Evolutionary conservation across 2,888 invertebrate species (phyloP), one percentile per base, ranked within the genome.

Genomic region (Lepidocyrtinus sp.): DNA sequence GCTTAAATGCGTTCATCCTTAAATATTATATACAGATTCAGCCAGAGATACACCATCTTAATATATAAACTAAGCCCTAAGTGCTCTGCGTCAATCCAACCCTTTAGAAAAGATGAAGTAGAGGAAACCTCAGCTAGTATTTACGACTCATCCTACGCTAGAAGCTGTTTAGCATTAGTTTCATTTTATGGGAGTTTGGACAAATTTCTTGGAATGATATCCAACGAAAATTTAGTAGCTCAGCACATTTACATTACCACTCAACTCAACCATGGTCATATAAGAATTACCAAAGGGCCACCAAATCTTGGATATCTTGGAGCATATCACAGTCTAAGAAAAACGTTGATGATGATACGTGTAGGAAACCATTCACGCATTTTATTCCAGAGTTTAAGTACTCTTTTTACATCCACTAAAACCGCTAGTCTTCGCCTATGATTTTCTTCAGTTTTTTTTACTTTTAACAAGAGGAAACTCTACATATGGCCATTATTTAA

Each of bases 191-290:
- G 76, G 76, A 77, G 64, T 55, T 64, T 77, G 76, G 76, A 71
- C 76, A 77, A 77, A 77, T 77, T 77, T 77, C 76, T 77, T 77
- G 76, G 76, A 77, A 77, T 77, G 71, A 77, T 71, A 70, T 77
- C 76, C 76, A 70, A 72, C 25, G 55, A 75, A 63, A 75, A 69
- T 75, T 77, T 71, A 71, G 63, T 27, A 68, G 67, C 75, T 68
- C 75, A 46, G 36, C 69, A 77, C 67, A 59, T 59, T 22, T 59
- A 19, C 59, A 59, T 59, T 21, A 3, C 7, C 59, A 59, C 21
- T 7, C 36, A 36, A 36, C 36, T 46, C 46, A 55, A 19, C 61
- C 59, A 50, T 55, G 21, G 19, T 24, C 19, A 62, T 19, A 21
- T 22, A 5, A 59, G 68, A 69, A 22, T 36, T 26, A 55, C 27